Percentiles rank a stretch among this genome's conserved stretches.
Conservation (phyloP, 1,140 invertebrate genomes). For the Lysiphlebus fabarum region DNA sequence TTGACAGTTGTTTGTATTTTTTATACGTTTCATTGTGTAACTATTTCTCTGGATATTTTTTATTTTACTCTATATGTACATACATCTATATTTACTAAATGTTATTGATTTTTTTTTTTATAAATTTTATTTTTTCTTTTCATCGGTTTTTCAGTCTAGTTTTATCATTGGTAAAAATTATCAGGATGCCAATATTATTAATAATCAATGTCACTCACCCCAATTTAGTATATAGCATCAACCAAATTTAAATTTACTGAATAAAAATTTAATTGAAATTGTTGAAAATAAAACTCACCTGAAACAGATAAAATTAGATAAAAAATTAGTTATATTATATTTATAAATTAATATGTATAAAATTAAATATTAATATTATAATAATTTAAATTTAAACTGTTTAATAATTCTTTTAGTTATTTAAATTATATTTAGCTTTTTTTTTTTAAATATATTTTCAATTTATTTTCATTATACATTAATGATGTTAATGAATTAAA, state of each 20-base stretch:
- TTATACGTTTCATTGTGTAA: not conserved
- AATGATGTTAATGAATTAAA: too few species aligned
- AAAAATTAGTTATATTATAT: too few species aligned
- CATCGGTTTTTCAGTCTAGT: constrained; percentile 4
- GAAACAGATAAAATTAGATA: constrained; percentile 25
- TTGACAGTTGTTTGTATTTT: not conserved
- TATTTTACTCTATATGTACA: not conserved
- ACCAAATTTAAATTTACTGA: too few species aligned
- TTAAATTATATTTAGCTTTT: too few species aligned
- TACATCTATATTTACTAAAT: not conserved
- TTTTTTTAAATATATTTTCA: too few species aligned
- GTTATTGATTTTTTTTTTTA: not conserved
- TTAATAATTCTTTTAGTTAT: too few species aligned
- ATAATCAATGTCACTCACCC: constrained; percentile 14
- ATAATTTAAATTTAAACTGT: too few species aligned
- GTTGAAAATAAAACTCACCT: constrained; percentile 31
- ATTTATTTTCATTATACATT: too few species aligned
- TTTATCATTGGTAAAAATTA: not conserved
- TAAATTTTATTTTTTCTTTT: not conserved
- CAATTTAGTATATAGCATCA: not conserved
- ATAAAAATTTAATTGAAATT: constrained; percentile 8
- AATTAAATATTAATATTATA: too few species aligned
- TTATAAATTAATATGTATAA: too few species aligned
- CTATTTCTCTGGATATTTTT: not conserved
- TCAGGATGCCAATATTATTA: not conserved